Percentiles rank a stretch among this genome's conserved stretches.
phyloP scores from a whole-genome alignment of 64 coral and sea anemone genomes.

The Platygyra sinensis region DNA sequence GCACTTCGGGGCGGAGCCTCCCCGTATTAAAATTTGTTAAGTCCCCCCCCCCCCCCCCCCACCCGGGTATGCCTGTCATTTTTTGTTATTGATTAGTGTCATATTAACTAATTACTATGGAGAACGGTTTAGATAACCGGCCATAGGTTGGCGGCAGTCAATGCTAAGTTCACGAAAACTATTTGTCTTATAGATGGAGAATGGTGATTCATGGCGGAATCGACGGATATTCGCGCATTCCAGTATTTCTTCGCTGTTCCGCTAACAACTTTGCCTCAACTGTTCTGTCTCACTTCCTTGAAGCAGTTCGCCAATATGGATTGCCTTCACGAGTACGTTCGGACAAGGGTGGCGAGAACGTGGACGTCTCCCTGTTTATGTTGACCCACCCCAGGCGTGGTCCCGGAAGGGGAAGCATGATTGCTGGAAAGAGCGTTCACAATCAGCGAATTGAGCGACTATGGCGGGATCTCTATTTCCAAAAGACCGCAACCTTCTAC shows the following conservation, averaged over 20 bases:
- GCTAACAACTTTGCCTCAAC: neutral
- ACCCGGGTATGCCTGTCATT: no score
- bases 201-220: neutral
- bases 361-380: neutral
- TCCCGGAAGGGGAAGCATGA: neutral
- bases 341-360: neutral
- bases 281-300: neutral
- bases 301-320: neutral
- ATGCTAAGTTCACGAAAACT: neutral
- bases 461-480: neutral
- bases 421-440: neutral
- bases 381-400: neutral
- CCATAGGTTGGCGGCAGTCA: no score
- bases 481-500: neutral
- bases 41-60: no score
- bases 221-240: neutral
- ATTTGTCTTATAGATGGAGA: neutral
- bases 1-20: no score
- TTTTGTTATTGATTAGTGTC: no score
- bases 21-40: no score
- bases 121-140: no score
- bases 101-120: no score
- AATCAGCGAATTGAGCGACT: neutral
- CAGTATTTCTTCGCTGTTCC: neutral
- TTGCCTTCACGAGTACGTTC: neutral